phyloP scores from a whole-genome alignment of 2,888 invertebrate species.

The Coleophora deauratella region DNA sequence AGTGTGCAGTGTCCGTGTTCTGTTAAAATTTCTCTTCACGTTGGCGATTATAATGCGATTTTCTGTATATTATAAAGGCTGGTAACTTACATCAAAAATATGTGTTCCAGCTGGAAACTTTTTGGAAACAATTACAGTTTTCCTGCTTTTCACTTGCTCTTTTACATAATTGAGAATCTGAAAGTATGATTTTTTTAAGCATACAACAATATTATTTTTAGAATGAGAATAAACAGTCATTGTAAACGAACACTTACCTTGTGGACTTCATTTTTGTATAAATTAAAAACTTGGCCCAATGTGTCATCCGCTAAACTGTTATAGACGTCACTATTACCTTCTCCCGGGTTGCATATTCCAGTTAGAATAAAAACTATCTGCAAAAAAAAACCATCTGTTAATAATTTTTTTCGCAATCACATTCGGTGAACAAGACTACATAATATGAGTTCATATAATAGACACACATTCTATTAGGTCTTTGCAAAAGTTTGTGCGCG shows the following conservation, averaged over 20 bases:
- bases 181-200: background rate
- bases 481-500: too few species aligned
- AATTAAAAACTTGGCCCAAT: slow-evolving; percentile 7
- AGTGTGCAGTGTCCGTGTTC: too few species aligned
- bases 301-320: slow-evolving; percentile 3
- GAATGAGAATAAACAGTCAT: background rate
- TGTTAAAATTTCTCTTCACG: too few species aligned
- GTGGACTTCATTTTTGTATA: slow-evolving; percentile 2
- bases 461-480: too few species aligned
- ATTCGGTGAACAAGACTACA: too few species aligned
- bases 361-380: slow-evolving; percentile 9
- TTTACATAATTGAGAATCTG: slow-evolving; percentile 9
- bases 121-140: slow-evolving; percentile 2
- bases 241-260: background rate
- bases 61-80: too few species aligned
- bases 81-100: slow-evolving; percentile 24
- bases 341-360: background rate
- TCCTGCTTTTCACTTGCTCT: slow-evolving; percentile 8
- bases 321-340: background rate
- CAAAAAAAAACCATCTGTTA: too few species aligned
- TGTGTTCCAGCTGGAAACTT: slow-evolving; percentile 10
- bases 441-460: too few species aligned
- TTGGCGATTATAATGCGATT: too few species aligned
- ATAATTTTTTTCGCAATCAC: too few species aligned
- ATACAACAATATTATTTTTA: too few species aligned